A percentile compares a stretch with the other conserved stretches of the same genome.
Conservation (phyloP, 2,797 vertebrate genomes). For the Hippopotamyrus pictus region DNA sequence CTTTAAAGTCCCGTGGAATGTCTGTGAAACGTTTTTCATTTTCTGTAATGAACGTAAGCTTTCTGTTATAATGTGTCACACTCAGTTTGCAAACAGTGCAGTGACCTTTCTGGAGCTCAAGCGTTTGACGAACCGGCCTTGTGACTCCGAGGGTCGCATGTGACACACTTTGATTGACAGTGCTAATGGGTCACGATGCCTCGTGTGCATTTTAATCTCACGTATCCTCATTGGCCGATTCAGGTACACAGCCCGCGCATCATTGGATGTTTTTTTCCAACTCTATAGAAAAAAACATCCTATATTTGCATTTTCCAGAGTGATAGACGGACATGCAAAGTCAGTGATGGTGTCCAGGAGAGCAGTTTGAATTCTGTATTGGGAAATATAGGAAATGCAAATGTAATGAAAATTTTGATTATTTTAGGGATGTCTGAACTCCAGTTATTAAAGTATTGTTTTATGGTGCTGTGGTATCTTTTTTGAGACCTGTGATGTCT, state of each 20-base stretch:
- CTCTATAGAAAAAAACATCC: neutral
- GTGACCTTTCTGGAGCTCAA: neutral
- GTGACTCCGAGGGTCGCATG: neutral
- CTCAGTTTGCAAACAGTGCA: neutral
- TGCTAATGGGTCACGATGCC: neutral
- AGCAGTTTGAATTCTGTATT: neutral
- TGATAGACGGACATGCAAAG: neutral
- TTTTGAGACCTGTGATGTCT: neutral
- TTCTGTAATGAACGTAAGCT: neutral
- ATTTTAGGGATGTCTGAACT: neutral
- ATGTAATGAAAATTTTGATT: neutral
- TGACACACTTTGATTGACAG: neutral
- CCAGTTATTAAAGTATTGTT: neutral
- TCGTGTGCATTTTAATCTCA: neutral
- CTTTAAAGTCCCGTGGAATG: neutral
- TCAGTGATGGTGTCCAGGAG: neutral
- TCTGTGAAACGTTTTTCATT: neutral
- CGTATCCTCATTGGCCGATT: neutral
- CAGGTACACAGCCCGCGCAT: neutral
- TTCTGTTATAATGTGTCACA: neutral
- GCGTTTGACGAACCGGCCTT: neutral
- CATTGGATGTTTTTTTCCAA: neutral
- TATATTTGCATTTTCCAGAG: neutral
- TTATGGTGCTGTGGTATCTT: neutral
- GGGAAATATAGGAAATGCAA: neutral